phyloP scores from a whole-genome alignment of 2,888 invertebrate species.

The Tenthredo scrophulariae region DNA sequence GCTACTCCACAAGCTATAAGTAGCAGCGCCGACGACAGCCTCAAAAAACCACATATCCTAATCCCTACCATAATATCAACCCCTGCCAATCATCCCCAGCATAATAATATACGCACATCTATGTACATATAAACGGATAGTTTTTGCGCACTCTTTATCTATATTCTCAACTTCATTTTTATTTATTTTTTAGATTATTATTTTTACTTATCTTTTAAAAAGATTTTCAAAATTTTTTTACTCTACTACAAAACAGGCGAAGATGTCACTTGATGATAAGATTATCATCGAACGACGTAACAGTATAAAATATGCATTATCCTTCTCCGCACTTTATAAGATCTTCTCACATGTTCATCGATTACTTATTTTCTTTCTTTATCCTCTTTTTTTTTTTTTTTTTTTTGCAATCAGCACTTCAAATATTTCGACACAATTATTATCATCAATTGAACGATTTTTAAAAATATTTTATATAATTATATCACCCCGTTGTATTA shows the following conservation, averaged over 20 bases:
- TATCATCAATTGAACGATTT: too few species aligned
- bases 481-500: too few species aligned
- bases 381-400: not conserved
- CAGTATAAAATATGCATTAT: too few species aligned
- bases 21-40: conserved; percentile 67
- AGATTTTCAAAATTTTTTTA: not conserved
- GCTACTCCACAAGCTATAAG: conserved; percentile 61
- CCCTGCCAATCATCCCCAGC: conserved; percentile 25
- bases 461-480: too few species aligned
- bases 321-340: too few species aligned
- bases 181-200: not conserved
- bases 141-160: not conserved
- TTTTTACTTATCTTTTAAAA: not conserved
- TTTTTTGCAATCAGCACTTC: not conserved
- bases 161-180: conserved; percentile 22
- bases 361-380: too few species aligned
- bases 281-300: too few species aligned
- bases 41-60: conserved; percentile 69
- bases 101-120: not conserved
- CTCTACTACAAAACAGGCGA: too few species aligned
- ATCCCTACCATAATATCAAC: conserved; percentile 73
- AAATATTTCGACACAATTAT: not conserved
- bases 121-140: not conserved
- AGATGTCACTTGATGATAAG: too few species aligned
- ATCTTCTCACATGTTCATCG: too few species aligned